Base-by-base conservation (phyloP, 2,797 vertebrate genomes). In the Peromyscus eremicus region DNA sequence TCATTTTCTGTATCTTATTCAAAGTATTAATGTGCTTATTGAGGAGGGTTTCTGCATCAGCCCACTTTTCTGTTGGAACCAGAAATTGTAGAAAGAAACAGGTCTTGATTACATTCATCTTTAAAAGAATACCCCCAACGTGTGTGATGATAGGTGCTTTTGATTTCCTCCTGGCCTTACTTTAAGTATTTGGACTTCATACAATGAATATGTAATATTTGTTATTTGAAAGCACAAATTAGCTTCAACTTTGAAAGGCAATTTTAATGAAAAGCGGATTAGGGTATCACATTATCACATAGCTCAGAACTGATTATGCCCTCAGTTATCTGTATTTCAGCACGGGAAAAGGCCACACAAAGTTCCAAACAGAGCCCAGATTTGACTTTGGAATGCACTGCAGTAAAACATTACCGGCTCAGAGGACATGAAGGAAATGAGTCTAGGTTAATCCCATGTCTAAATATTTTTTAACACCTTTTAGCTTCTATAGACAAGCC, bases 201-300 rank as follows among this genome's bases (percentile, higher is more conserved):
- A 73, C 49, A 83, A 79, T 77, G 62, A 95, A 46, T 95, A 62
- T 82, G 49, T 34, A 92, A 91, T 80, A 89, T 52, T 89, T 83
- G 80, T 76, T 94, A 94, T 73, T 94, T 94, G 79, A 94, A 91
- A 93, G 64, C 80, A 92, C 55, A 89, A 94, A 85, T 77, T 68
- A 11, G 77, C 88, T 95, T 92, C 32, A 94, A 91, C 49, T 87
- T 95, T 89, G 60, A 94, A 87, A 89, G 83, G 32, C 37, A 84
- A 92, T 40, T 91, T 85, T 94, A 85, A 89, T 94, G 89, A 95
- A 94, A 92, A 76, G 17, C 49, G 12, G n/a, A 43, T 93, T 92
- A 82, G 55, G 13, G 0, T 93, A 75, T 94, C 70, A 60, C 40
- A 52, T 49, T 75, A 46, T 62, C 32, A 29, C 37, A 46, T 46